phyloP scores from a whole-genome alignment of 2,888 invertebrate genomes.

The Seira ritae region DNA sequence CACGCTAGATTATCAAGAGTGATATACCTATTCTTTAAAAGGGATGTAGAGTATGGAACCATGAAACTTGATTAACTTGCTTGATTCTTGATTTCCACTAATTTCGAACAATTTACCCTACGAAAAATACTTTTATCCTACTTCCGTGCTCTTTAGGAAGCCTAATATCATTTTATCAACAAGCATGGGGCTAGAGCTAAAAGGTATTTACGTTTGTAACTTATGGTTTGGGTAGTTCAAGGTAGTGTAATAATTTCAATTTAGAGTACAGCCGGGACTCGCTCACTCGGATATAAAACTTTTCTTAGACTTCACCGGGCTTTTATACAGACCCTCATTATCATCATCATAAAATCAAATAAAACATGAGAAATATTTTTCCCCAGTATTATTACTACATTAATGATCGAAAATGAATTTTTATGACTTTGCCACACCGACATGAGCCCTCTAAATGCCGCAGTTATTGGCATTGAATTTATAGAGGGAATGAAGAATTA shows the following conservation, averaged over 20 bases:
- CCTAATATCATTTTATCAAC: conserved; percentile 26
- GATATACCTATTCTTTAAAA: not conserved
- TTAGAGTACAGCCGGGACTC: not conserved
- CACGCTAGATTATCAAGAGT: not conserved
- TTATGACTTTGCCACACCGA: conserved; percentile 14
- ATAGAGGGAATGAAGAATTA: conserved; percentile 12
- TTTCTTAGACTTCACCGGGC: too few relatives aligned
- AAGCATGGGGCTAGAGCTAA: not conserved
- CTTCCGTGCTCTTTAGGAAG: not conserved
- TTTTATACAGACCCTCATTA: not conserved
- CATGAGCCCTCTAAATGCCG: not conserved
- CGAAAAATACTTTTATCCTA: not conserved
- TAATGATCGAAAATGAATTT: conserved; percentile 10
- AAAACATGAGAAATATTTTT: not conserved
- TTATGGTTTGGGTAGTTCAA: too few relatives aligned
- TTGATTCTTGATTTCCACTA: conserved; percentile 31
- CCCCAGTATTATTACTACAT: not conserved
- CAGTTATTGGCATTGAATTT: conserved; percentile 22
- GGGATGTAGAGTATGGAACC: not conserved
- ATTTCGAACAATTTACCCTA: conserved; percentile 29
- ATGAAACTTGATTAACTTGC: conserved; percentile 13
- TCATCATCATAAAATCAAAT: conserved; percentile 11
- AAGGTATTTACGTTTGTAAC: too few relatives aligned
- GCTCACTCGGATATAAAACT: too few relatives aligned
- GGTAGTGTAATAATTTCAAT: too few relatives aligned